Evolutionary conservation across 2,888 invertebrate species (phyloP).

Genomic region (Yponomeuta plumbellus): DNA sequence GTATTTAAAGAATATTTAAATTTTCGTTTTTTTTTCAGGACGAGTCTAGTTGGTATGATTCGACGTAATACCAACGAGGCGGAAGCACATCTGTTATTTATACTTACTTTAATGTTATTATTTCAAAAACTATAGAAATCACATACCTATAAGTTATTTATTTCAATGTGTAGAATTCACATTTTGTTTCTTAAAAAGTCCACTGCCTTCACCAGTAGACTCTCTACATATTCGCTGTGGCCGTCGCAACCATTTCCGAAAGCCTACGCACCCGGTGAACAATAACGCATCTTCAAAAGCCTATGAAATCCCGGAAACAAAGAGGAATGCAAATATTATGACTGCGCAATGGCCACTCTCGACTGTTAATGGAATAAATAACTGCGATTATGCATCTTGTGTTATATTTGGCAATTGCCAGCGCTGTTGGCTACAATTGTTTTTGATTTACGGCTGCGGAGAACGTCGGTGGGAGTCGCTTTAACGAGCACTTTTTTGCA

Average conservation of each 20-base stretch:
- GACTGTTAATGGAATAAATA: slow-evolving; percentile 44
- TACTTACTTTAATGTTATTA: not conserved
- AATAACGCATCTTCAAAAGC: slow-evolving; percentile 4
- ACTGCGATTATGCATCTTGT: slow-evolving; percentile 20
- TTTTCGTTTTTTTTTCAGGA: no score
- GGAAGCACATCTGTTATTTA: no score
- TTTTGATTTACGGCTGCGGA: not conserved
- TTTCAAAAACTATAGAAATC: not conserved
- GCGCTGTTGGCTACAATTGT: not conserved
- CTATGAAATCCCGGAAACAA: not conserved
- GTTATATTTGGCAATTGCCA: slow-evolving; percentile 3
- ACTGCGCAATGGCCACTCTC: slow-evolving; percentile 26
- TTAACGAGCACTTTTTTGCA: not conserved
- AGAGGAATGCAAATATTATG: slow-evolving; percentile 17
- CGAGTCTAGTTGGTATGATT: no score
- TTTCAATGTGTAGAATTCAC: slow-evolving; percentile 9
- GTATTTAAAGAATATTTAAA: no score
- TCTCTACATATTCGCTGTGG: no score
- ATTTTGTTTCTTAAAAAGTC: no score
- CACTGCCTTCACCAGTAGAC: no score
- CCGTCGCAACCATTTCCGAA: no score
- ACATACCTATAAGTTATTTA: not conserved
- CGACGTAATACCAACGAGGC: no score
- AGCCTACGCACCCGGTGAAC: not conserved
- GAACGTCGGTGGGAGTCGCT: not conserved